These are phyloP conservation scores for Nerophis ophidion DNA, from an alignment of 2,113 vertebrate species.

Conservation along the genomic window DNA sequence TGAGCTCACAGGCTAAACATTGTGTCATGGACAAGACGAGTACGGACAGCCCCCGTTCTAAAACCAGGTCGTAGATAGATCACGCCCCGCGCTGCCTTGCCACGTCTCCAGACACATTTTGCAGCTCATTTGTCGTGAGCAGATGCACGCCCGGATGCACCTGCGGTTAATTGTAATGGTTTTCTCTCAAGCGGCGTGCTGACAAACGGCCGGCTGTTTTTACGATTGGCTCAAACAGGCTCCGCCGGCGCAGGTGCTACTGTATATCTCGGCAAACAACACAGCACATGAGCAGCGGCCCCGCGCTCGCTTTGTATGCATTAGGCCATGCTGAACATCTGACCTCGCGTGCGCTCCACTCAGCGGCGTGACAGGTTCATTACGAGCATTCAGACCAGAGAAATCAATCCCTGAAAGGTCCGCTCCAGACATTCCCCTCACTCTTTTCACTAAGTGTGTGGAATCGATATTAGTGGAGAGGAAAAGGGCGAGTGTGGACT, in stretches of 20 bases:
- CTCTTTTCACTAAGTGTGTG: conserved; percentile 27
- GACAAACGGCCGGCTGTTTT: conserved; percentile 49
- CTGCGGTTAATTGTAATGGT: conserved; percentile 55
- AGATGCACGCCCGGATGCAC: conserved; percentile 48
- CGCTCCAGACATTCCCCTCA: conserved; percentile 16
- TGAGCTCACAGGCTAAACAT: conserved; percentile 60
- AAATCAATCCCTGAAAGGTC: conserved; percentile 41
- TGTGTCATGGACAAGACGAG: conserved; percentile 65
- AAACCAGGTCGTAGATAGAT: conserved; percentile 67
- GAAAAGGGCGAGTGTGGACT: conserved; percentile 20
- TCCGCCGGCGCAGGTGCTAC: conserved; percentile 11
- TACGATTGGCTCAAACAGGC: conserved; percentile 36
- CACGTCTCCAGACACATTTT: conserved; percentile 56
- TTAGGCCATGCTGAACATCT: conserved; percentile 28
- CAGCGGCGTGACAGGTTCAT: conserved; percentile 44
- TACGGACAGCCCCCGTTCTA: conserved; percentile 62
- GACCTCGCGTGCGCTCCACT: conserved; percentile 20
- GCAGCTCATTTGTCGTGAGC: conserved; percentile 60
- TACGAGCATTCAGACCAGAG: conserved; percentile 24
- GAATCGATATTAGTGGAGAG: conserved; percentile 40
- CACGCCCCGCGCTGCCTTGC: conserved; percentile 44
- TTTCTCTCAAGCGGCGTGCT: conserved; percentile 35
- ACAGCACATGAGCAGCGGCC: background rate
- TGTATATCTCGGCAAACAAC: conserved; percentile 13
- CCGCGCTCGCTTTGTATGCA: conserved; percentile 34